These are phyloP conservation scores for Penaeus chinensis DNA, from an alignment of 1,140 invertebrate species.

Conservation along the genomic window DNA sequence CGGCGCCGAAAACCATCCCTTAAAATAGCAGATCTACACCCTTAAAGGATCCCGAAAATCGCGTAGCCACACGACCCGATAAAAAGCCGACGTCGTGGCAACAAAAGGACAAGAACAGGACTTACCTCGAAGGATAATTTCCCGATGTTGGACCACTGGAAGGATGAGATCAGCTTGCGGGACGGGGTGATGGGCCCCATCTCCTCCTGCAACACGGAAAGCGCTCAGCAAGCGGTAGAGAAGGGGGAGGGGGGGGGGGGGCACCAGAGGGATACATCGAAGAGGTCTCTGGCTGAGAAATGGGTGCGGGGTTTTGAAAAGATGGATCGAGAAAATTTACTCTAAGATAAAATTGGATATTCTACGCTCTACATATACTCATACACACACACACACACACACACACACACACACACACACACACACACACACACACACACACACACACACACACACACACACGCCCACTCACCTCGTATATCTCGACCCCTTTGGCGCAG, in stretches of 20 bases:
- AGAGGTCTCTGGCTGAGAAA: background rate
- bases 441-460: conserved; percentile 62
- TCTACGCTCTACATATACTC: background rate
- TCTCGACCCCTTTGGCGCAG: conserved; percentile 86
- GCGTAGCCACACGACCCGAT: background rate
- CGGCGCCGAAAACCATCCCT: too few species aligned
- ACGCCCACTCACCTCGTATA: conserved; percentile 73
- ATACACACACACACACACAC: background rate
- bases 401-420: conserved; percentile 59
- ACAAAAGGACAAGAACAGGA: background rate
- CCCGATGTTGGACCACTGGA: conserved; percentile 92
- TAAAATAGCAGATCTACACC: too few species aligned
- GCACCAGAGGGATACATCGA: background rate
- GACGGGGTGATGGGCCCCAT: conserved; percentile 63
- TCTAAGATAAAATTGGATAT: background rate
- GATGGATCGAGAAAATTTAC: too few species aligned
- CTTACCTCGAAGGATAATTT: conserved; percentile 91
- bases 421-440: conserved; percentile 63
- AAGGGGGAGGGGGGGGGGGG: background rate
- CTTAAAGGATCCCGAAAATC: too few species aligned
- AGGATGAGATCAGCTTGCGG: conserved; percentile 72
- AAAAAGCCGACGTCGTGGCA: background rate
- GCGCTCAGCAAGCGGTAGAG: background rate
- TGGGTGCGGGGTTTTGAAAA: too few species aligned
- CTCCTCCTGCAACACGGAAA: conserved; percentile 65